Evolutionary conservation across 2,888 invertebrate genomes (phyloP).

Genomic region (Cepaea hortensis): DNA sequence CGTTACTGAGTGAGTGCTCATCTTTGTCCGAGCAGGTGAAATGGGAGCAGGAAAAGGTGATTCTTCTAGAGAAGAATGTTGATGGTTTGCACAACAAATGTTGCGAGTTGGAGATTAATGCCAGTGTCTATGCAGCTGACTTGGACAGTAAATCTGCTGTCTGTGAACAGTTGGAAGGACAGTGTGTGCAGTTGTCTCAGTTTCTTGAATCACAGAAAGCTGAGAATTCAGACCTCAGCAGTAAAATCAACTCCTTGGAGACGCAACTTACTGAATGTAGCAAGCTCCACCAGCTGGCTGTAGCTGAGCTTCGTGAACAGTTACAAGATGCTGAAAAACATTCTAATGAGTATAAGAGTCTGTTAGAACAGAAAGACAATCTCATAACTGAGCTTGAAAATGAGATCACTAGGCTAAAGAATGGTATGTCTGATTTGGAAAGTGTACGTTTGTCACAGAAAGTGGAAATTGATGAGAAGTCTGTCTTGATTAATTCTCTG

Average conservation of each 20-base stretch:
- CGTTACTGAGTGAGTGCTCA: background rate
- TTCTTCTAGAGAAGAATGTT: background rate
- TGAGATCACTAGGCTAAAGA: background rate
- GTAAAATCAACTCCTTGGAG: background rate
- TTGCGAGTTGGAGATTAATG: constrained; percentile 13
- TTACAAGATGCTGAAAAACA: background rate
- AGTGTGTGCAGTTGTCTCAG: constrained; percentile 16
- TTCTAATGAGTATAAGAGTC: background rate
- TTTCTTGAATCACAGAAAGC: background rate
- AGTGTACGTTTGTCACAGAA: background rate
- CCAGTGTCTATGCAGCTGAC: background rate
- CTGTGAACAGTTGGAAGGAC: constrained; percentile 6
- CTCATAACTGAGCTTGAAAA: constrained; percentile 8
- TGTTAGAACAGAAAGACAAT: constrained; percentile 14
- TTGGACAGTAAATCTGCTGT: background rate
- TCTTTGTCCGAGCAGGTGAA: background rate
- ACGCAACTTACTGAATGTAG: background rate
- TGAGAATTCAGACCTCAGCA: background rate
- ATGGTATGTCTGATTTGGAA: constrained; percentile 6
- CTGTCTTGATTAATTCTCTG: background rate
- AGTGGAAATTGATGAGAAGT: background rate
- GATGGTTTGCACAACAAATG: background rate
- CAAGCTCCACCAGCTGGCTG: background rate
- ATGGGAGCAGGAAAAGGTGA: background rate
- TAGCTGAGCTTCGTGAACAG: background rate